Evolutionary conservation across 2,797 vertebrate genomes (phyloP).

Genomic region (Threskiornis aethiopicus): DNA sequence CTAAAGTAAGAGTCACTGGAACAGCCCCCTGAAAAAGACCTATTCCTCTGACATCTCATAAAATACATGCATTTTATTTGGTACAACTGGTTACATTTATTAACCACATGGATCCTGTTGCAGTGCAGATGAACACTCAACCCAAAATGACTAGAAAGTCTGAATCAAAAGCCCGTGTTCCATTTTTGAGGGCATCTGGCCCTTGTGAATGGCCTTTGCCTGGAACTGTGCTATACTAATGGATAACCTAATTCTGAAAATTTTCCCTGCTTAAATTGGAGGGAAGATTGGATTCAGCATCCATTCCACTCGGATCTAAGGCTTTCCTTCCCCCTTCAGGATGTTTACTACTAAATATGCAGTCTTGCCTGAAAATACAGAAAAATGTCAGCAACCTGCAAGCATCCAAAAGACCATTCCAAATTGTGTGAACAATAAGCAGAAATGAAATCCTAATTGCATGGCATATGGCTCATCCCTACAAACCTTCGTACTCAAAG

Average conservation of each 20-base stretch:
- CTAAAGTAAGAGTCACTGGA: background rate
- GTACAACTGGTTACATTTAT: background rate
- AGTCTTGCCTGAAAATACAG: background rate
- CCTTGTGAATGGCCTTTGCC: background rate
- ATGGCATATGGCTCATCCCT: background rate
- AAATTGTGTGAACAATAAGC: background rate
- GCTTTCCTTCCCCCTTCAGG: background rate
- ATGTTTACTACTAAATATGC: background rate
- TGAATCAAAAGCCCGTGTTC: background rate
- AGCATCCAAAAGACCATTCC: background rate
- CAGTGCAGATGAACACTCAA: background rate
- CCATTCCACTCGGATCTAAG: background rate
- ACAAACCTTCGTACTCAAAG: background rate
- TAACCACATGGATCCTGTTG: background rate
- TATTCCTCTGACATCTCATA: background rate
- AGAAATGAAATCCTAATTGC: conserved; percentile 2
- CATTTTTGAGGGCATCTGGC: background rate
- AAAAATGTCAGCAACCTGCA: background rate
- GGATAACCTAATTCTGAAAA: background rate
- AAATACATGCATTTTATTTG: background rate
- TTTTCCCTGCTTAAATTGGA: background rate
- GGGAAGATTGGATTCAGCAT: background rate
- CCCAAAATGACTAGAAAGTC: background rate
- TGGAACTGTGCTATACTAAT: background rate
- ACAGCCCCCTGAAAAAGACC: background rate